A percentile compares a stretch with the other conserved stretches of the same genome.
phyloP scores from a whole-genome alignment of 2,888 invertebrate species.

The Dicyrtoma fusca region DNA sequence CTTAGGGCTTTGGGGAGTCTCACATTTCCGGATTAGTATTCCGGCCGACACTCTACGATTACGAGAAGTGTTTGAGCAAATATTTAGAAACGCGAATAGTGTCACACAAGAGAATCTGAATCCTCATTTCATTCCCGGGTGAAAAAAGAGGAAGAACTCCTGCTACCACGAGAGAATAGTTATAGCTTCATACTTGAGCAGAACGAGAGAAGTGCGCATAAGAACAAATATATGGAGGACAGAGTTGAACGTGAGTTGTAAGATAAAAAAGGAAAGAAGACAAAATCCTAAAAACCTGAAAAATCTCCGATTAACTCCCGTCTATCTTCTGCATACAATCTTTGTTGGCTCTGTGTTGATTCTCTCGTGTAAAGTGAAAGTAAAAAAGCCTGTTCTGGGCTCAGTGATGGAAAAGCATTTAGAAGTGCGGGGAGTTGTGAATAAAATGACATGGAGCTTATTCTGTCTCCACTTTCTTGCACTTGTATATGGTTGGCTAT shows the following conservation, averaged over 20 bases:
- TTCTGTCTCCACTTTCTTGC: too few species aligned
- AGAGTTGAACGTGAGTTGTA: too few species aligned
- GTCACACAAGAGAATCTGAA: constrained; percentile 45
- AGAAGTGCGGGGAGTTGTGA: constrained; percentile 6
- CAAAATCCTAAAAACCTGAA: not conserved
- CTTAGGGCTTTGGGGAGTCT: constrained; percentile 33
- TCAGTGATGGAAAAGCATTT: not conserved
- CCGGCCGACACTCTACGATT: constrained; percentile 53
- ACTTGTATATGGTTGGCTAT: too few species aligned
- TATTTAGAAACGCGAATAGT: constrained; percentile 52
- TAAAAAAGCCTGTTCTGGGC: not conserved
- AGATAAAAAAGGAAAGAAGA: not conserved
- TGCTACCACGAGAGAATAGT: not conserved
- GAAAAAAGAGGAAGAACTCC: not conserved
- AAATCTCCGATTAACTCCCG: constrained; percentile 25
- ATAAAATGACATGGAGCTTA: too few species aligned
- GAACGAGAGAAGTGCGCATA: constrained; percentile 10
- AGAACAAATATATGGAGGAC: not conserved
- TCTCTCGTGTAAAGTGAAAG: not conserved
- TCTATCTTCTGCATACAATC: not conserved
- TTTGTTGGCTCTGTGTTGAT: not conserved
- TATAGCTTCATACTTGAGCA: too few species aligned
- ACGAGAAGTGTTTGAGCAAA: constrained; percentile 56
- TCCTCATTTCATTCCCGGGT: constrained; percentile 2
- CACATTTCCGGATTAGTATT: constrained; percentile 55